Evolutionary conservation across 2,797 vertebrate genomes (phyloP).

Genomic region (Sebastes matsubarae): DNA sequence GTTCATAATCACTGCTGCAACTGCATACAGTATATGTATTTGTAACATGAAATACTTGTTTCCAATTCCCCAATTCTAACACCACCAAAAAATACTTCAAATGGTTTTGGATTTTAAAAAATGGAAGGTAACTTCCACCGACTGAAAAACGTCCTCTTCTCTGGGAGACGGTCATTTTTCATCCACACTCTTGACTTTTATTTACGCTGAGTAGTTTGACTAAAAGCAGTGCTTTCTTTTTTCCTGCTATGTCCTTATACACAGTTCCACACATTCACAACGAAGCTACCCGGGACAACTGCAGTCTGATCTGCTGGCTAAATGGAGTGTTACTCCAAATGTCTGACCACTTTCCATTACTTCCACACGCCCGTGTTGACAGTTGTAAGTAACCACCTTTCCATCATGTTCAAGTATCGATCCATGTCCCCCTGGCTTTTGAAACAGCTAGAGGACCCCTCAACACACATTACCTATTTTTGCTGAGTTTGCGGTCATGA

Average conservation of each 20-base stretch:
- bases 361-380: slow-evolving; percentile 11
- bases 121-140: not conserved
- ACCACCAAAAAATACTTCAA: not conserved
- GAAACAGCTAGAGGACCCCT: not conserved
- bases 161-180: not conserved
- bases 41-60: not conserved
- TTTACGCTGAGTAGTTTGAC: not conserved
- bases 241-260: not conserved
- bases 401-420: slow-evolving; percentile 51
- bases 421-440: slow-evolving; percentile 13
- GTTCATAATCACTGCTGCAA: not conserved
- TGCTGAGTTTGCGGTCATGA: slow-evolving; percentile 15
- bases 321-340: slow-evolving; percentile 5
- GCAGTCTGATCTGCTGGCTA: not conserved
- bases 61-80: not conserved
- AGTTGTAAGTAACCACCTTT: slow-evolving; percentile 34
- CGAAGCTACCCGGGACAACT: not conserved
- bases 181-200: not conserved
- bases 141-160: not conserved
- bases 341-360: slow-evolving; percentile 25
- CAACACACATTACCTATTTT: slow-evolving; percentile 15
- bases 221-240: not conserved
- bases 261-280: not conserved
- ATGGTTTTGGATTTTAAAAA: not conserved
- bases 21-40: not conserved